Conservation (phyloP, 2,797 vertebrate species). For the Gorsachius magnificus region DNA sequence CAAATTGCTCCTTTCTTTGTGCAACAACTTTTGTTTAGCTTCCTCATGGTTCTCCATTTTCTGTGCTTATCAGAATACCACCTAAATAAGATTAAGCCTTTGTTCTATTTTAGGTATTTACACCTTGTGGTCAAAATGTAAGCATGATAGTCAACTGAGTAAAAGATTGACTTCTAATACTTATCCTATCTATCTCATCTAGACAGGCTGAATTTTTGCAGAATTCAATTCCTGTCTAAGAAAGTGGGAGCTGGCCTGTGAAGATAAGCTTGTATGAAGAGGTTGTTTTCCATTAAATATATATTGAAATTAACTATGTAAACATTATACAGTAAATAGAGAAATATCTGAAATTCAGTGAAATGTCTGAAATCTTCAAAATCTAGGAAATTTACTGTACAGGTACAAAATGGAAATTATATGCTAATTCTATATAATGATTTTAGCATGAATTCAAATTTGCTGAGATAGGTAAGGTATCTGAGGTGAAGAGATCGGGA, state of each 20-base stretch:
- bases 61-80: not conserved
- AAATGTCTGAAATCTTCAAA: not conserved
- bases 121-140: accelerated
- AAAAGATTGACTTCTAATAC: not conserved
- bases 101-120: not conserved
- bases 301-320: not conserved
- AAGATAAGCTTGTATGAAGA: not conserved
- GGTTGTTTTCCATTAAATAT: not conserved
- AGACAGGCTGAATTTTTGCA: not conserved
- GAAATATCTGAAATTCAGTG: not conserved
- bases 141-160: not conserved
- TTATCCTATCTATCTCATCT: not conserved
- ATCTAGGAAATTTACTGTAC: not conserved
- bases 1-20: not conserved
- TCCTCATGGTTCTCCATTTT: not conserved
- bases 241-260: not conserved
- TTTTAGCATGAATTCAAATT: not conserved
- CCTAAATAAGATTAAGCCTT: not conserved
- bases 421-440: not conserved
- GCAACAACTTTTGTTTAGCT: not conserved
- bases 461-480: too few relatives aligned
- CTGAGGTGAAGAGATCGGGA: not conserved
- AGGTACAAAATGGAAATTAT: not conserved
- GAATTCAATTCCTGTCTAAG: not conserved
- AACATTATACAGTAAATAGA: not conserved